Percentiles rank a stretch among this genome's conserved stretches.
Evolutionary conservation across 2,797 vertebrate genomes (phyloP).

Genomic region (Falco naumanni): DNA sequence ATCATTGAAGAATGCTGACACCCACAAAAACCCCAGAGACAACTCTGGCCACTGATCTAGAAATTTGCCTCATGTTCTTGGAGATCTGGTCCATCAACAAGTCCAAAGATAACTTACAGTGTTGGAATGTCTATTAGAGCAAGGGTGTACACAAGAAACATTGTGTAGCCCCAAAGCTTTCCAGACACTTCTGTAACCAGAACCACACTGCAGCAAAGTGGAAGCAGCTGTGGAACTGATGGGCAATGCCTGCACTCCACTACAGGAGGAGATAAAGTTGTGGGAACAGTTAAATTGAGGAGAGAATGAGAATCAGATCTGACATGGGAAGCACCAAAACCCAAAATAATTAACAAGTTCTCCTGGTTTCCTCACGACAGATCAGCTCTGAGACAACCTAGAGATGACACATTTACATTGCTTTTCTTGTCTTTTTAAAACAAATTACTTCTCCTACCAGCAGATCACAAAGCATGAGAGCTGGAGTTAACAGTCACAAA

Average conservation of each 20-base stretch:
- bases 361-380: neutral
- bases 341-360: slow-evolving; percentile 40
- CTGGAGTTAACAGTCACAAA: neutral
- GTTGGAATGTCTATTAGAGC: neutral
- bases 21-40: neutral
- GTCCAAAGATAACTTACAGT: neutral
- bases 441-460: slow-evolving; percentile 7
- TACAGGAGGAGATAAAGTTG: neutral
- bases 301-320: neutral
- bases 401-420: neutral
- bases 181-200: neutral
- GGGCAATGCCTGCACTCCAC: neutral
- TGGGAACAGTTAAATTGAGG: neutral
- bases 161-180: neutral
- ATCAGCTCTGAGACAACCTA: neutral
- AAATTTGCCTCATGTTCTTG: neutral
- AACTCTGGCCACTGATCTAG: neutral
- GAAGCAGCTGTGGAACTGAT: accelerated
- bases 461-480: neutral
- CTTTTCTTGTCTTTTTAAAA: neutral
- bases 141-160: neutral
- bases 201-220: neutral
- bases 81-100: neutral
- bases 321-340: slow-evolving; percentile 1
- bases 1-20: neutral